A percentile compares a stretch with the other conserved stretches of the same genome.
Conservation (phyloP, 2,797 vertebrate genomes). For the Cephalopachus bancanus region DNA sequence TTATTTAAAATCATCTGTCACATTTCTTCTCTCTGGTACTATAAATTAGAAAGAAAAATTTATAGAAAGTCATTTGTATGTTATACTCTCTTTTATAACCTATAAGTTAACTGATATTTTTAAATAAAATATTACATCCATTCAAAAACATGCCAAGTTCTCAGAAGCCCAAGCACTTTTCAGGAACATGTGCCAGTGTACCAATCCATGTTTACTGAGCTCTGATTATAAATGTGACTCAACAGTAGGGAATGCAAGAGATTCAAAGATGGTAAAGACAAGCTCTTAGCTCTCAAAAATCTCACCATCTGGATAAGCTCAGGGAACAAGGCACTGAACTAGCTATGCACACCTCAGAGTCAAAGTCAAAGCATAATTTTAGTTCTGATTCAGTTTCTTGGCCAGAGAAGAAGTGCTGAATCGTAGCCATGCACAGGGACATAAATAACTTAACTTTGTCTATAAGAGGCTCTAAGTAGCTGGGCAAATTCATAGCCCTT, state of each 20-base stretch:
- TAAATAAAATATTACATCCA: constrained; percentile 1
- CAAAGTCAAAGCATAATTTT: constrained; percentile 34
- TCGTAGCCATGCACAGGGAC: not conserved
- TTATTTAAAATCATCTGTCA: constrained; percentile 37
- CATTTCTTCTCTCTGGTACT: not conserved
- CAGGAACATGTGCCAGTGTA: not conserved
- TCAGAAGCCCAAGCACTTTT: not conserved
- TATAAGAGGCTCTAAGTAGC: not conserved
- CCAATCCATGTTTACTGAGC: not conserved
- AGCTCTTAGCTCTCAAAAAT: not conserved
- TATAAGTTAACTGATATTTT: constrained; percentile 6
- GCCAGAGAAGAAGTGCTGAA: not conserved
- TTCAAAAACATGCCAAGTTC: not conserved
- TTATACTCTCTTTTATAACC: not conserved
- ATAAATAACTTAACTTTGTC: constrained; percentile 34
- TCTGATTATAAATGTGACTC: not conserved
- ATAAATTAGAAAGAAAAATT: not conserved
- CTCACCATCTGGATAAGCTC: not conserved
- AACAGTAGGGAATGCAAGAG: not conserved
- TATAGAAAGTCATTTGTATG: not conserved
- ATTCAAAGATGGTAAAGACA: not conserved
- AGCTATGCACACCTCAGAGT: not conserved
- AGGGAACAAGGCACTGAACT: not conserved
- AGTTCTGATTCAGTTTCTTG: not conserved
- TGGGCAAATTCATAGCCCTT: not conserved